A percentile compares a stretch with the other conserved stretches of the same genome.
Conservation (phyloP, 1,140 invertebrate species). For the Anthonomus grandis region DNA sequence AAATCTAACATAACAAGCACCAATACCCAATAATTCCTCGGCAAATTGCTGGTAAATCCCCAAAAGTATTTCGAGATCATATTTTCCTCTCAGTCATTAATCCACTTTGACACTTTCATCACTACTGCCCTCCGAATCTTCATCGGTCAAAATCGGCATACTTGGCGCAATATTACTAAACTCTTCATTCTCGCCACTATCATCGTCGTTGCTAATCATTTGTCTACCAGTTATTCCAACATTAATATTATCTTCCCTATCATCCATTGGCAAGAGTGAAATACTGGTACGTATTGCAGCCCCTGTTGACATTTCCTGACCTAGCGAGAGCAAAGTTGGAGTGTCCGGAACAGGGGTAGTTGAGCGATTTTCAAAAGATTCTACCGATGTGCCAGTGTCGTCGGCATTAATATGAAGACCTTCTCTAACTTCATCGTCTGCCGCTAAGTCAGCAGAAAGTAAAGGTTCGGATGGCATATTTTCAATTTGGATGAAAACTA, state of each 20-base stretch:
- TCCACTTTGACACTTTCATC: slow-evolving; percentile 23
- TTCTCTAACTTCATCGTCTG: neutral
- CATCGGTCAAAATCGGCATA: slow-evolving; percentile 7
- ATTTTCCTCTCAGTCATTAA: slow-evolving; percentile 16
- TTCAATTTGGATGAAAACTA: slow-evolving; percentile 48
- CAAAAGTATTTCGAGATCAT: slow-evolving; percentile 21
- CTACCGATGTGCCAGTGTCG: neutral
- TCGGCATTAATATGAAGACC: slow-evolving; percentile 2
- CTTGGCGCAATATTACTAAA: neutral
- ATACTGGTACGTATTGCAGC: neutral
- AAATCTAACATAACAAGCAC: neutral
- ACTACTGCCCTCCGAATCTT: slow-evolving; percentile 7
- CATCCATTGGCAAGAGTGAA: slow-evolving; percentile 8
- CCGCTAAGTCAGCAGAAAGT: slow-evolving; percentile 3
- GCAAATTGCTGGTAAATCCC: too few relatives aligned
- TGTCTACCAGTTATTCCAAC: neutral
- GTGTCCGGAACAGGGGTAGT: slow-evolving; percentile 20
- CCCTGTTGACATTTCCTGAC: slow-evolving; percentile 8
- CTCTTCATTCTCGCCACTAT: too few relatives aligned
- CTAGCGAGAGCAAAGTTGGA: slow-evolving; percentile 20
- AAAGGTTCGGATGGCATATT: slow-evolving; percentile 21
- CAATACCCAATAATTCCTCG: too few relatives aligned
- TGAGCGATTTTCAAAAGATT: slow-evolving; percentile 1
- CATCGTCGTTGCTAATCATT: neutral
- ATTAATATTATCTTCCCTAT: neutral